These are phyloP conservation scores for Lasius fuliginosus DNA, from an alignment of 2,888 invertebrate species.

Conservation along the genomic window DNA sequence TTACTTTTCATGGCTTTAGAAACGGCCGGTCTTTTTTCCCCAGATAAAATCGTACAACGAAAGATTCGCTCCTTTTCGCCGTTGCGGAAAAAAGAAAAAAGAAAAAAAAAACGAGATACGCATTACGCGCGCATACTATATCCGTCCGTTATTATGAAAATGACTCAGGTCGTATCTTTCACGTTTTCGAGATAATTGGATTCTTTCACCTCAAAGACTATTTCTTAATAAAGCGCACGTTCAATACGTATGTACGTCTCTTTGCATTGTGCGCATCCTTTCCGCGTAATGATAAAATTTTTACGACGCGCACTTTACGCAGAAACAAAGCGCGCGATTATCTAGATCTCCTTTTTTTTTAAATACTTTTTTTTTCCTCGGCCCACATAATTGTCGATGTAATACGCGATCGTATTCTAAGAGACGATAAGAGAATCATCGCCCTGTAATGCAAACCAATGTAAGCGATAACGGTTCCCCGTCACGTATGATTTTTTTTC, in stretches of 20 bases:
- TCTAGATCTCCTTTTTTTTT: not conserved
- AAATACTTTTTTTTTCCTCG: not conserved
- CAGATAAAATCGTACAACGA: slow-evolving; percentile 14
- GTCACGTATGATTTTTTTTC: not conserved
- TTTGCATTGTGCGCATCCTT: not conserved
- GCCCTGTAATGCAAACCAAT: not conserved
- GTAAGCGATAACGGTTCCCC: not conserved
- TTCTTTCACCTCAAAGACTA: not conserved
- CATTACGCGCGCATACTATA: not conserved
- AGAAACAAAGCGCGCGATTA: slow-evolving; percentile 20
- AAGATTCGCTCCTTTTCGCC: slow-evolving; percentile 14
- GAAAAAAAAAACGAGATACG: not conserved
- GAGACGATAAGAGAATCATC: slow-evolving; percentile 3
- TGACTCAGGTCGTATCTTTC: not conserved
- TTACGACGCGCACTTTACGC: not conserved
- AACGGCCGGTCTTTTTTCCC: slow-evolving; percentile 20
- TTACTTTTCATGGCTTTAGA: slow-evolving; percentile 47
- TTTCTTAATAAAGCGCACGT: not conserved
- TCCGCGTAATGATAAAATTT: slow-evolving; percentile 12
- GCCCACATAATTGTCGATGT: not conserved
- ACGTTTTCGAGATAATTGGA: not conserved
- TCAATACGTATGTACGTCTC: not conserved
- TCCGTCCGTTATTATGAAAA: slow-evolving; percentile 2
- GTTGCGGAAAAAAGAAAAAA: not conserved
- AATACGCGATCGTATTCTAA: not conserved